Evolutionary conservation across 2,113 vertebrate species (phyloP).

Genomic region (Platanista minor): DNA sequence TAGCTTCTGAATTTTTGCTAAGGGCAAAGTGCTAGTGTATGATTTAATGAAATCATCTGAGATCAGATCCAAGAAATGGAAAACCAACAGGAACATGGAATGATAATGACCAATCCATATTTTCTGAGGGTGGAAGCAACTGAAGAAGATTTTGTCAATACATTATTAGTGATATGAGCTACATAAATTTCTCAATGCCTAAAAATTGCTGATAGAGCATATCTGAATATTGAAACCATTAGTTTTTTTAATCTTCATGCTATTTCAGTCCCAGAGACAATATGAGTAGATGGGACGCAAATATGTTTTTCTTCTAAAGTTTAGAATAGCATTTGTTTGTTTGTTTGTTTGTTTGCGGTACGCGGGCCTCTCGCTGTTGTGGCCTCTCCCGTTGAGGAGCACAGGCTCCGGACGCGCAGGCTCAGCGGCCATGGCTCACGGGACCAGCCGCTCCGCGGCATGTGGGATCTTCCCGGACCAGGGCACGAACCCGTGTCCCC

Average conservation of each 20-base stretch:
- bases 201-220: background rate
- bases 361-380: too few species aligned
- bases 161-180: background rate
- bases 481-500: too few species aligned
- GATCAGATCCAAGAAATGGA: background rate
- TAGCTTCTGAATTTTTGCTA: background rate
- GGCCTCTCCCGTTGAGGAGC: too few species aligned
- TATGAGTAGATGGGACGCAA: background rate
- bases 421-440: too few species aligned
- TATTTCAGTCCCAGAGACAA: background rate
- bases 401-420: too few species aligned
- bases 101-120: background rate
- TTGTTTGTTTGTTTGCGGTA: too few species aligned
- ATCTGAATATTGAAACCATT: background rate
- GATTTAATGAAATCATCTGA: background rate
- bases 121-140: background rate
- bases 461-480: too few species aligned
- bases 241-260: background rate
- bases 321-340: background rate
- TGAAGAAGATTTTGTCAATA: background rate
- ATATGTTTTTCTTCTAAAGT: background rate
- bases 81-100: background rate
- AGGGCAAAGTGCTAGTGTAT: background rate
- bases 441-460: too few species aligned
- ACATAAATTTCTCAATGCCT: background rate